A percentile compares a stretch with the other conserved stretches of the same genome.
Evolutionary conservation across 2,888 invertebrate species (phyloP).

Genomic region (Stenotaenia linearis): DNA sequence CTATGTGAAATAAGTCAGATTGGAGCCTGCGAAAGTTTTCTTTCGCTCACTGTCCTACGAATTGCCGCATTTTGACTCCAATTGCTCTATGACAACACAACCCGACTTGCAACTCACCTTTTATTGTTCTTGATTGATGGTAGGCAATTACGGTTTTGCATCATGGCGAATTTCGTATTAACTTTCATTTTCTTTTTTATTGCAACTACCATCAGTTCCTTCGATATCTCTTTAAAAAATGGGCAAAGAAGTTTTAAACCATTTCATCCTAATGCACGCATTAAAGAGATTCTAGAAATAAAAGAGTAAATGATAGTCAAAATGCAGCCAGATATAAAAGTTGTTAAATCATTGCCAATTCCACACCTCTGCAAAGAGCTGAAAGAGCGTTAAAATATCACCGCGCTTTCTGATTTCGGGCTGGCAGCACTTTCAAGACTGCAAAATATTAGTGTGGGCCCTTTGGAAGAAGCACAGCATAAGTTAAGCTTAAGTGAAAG

Average conservation of each 20-base stretch:
- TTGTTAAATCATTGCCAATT: too few species aligned
- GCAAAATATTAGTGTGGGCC: too few species aligned
- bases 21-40: constrained; percentile 7
- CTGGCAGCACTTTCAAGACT: too few species aligned
- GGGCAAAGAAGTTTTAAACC: neutral
- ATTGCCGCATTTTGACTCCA: constrained; percentile 10
- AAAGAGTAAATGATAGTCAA: too few species aligned
- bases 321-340: too few species aligned
- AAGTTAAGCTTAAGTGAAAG: too few species aligned
- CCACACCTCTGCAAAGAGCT: too few species aligned
- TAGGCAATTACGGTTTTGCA: neutral
- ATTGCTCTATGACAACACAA: neutral
- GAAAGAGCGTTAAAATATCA: too few species aligned
- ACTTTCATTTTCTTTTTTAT: neutral
- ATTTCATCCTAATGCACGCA: too few species aligned
- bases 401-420: too few species aligned
- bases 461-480: too few species aligned
- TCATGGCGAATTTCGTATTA: neutral
- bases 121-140: neutral
- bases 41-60: neutral
- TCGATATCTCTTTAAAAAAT: neutral
- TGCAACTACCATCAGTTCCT: neutral
- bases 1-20: constrained; percentile 19
- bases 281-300: too few species aligned
- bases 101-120: neutral